A percentile compares a stretch with the other conserved stretches of the same genome.
Evolutionary conservation across 2,888 invertebrate genomes (phyloP).

Genomic region (Perithous albicinctus): DNA sequence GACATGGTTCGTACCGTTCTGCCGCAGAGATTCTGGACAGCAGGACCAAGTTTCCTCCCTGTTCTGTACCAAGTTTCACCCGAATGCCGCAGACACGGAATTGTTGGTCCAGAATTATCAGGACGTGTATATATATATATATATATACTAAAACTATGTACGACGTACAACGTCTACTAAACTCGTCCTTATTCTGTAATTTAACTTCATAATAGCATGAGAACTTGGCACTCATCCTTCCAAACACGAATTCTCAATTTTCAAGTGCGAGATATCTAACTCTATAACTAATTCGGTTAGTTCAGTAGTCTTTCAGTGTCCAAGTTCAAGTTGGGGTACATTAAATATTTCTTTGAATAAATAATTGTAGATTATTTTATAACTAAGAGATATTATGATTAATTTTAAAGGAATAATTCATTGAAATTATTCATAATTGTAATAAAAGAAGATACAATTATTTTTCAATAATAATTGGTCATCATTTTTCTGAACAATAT

Average conservation of each 20-base stretch:
- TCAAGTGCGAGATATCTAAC: background rate
- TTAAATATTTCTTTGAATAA: background rate
- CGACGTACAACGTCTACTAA: constrained; percentile 1
- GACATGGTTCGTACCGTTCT: background rate
- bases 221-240: background rate
- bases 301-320: no score
- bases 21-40: constrained; percentile 21
- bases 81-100: constrained; percentile 48
- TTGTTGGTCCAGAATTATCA: constrained; percentile 58
- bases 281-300: no score
- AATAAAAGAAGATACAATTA: no score
- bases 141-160: constrained; percentile 5
- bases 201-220: background rate
- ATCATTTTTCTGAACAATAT: no score
- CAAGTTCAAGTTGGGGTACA: no score
- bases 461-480: no score
- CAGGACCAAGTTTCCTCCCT: constrained; percentile 56
- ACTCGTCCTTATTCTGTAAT: constrained; percentile 9
- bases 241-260: background rate
- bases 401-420: no score
- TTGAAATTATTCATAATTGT: no score
- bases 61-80: constrained; percentile 50
- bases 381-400: no score
- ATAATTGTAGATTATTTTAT: background rate
- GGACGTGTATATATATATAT: no score